Conservation (phyloP, 2,113 vertebrate species). For the Potamarius usumacintae region DNA sequence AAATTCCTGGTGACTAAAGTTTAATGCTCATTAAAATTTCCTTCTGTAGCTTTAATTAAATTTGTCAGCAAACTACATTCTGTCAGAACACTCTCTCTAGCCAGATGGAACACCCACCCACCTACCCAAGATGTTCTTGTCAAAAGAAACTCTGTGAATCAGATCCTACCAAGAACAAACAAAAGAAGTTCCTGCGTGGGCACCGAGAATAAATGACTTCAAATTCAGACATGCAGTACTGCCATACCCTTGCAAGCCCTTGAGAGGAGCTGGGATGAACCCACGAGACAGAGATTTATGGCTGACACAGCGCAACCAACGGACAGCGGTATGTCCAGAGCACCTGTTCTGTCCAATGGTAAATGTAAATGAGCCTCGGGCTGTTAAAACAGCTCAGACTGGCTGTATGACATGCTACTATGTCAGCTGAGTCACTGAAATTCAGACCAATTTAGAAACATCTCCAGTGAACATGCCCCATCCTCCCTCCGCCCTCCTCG, state of each 20-base stretch:
- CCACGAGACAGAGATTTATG: slow-evolving; percentile 49
- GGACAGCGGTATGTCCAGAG: slow-evolving; percentile 46
- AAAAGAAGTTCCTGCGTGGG: slow-evolving; percentile 29
- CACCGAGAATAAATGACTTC: slow-evolving; percentile 15
- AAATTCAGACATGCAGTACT: not conserved
- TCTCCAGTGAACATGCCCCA: slow-evolving; percentile 70
- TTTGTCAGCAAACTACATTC: not conserved
- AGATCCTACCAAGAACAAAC: slow-evolving; percentile 33
- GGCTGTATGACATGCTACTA: slow-evolving; percentile 69
- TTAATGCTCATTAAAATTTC: not conserved
- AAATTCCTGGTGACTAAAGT: not conserved
- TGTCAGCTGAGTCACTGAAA: slow-evolving; percentile 79
- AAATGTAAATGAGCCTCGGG: slow-evolving; percentile 64
- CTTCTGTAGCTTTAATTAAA: not conserved
- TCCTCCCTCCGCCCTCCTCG: slow-evolving; percentile 31
- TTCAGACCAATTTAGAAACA: slow-evolving; percentile 78
- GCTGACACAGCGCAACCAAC: slow-evolving; percentile 38
- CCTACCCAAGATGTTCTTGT: slow-evolving; percentile 17
- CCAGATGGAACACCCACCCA: slow-evolving; percentile 13
- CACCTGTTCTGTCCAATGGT: slow-evolving; percentile 70
- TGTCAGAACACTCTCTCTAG: slow-evolving; percentile 8
- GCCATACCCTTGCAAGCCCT: slow-evolving; percentile 41
- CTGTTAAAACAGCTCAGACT: slow-evolving; percentile 54
- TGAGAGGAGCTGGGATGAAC: slow-evolving; percentile 37
- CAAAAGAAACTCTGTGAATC: slow-evolving; percentile 21